Base-by-base conservation (phyloP, 1,140 invertebrate species). In the Drosophila fuyamai region DNA sequence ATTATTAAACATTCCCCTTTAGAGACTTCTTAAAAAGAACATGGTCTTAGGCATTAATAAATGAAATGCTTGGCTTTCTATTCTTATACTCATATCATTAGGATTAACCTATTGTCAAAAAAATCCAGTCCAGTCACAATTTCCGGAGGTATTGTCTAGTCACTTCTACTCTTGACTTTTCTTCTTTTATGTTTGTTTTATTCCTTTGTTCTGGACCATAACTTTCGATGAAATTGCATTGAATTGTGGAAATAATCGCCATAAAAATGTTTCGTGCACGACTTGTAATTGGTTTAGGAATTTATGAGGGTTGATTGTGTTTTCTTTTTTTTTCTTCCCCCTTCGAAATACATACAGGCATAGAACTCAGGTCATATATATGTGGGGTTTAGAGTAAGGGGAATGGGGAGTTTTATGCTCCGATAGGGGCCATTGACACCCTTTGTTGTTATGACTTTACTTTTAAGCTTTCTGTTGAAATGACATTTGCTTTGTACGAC, bases 231-330 rank as follows among this genome's bases (percentile, higher is more conserved):
- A 66, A 76, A 76, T 77, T 76, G 73, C 74, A 77, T 77, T 76
- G 74, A 77, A 77, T 77, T 77, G 73, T 77, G 74, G 57, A 77
- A 76, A 77, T 77, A 77, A 77, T 77, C 73, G 74, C 73, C 74
- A 77, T 77, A 77, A 77, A 76, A 77, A 76, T 76, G 74, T 77
- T 77, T 77, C 74, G 74, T 77, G 74, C 74, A 61, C 73, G 74
- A 76, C 73, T 77, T 77, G 74, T 77, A 77, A 77, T 77, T 77
- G 74, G 74, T 77, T 77, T 77, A 68, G 50, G 74, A 77, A 77
- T 77, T 77, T 77, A 77, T 77, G 74, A 76, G 74, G 74, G 74
- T 77, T 76, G 74, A 76, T 77, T 77, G 73, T 76, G 56, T 77
- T 32, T 62, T 73, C 61, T 46, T 27, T 60, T 50, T 50, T 40